phyloP scores from a whole-genome alignment of 2,888 invertebrate genomes.

The Cenopis cana region DNA sequence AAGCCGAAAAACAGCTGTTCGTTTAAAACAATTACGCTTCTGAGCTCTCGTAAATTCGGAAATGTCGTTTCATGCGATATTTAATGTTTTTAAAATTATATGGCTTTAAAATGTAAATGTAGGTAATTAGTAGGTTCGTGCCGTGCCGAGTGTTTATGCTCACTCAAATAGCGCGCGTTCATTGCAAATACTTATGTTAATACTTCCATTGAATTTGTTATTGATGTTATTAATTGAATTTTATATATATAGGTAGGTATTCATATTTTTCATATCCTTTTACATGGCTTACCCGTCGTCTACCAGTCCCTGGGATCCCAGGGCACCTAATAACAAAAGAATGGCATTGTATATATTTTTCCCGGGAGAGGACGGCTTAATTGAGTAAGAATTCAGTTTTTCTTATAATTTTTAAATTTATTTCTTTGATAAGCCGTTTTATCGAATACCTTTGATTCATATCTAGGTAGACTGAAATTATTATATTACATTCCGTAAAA shows the following conservation, averaged over 20 bases:
- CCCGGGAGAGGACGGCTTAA: too few relatives aligned
- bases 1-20: constrained; percentile 42
- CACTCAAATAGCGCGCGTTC: constrained; percentile 6
- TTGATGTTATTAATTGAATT: constrained; percentile 20
- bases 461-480: too few relatives aligned
- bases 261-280: too few relatives aligned
- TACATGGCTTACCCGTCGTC: too few relatives aligned
- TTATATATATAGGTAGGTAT: too few relatives aligned
- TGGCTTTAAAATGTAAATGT: constrained; percentile 42
- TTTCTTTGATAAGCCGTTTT: too few relatives aligned
- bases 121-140: constrained; percentile 29
- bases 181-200: constrained; percentile 25
- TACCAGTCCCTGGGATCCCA: too few relatives aligned
- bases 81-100: constrained; percentile 43
- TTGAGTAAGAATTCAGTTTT: neutral
- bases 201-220: constrained; percentile 9
- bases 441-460: too few relatives aligned
- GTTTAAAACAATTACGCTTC: constrained; percentile 41
- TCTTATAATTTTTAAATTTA: too few relatives aligned
- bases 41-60: constrained; percentile 34
- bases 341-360: too few relatives aligned
- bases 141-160: constrained; percentile 31
- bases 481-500: too few relatives aligned
- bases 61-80: constrained; percentile 30
- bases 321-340: too few relatives aligned